Conservation (phyloP, 2,888 invertebrate genomes). For the Cryptocheilus praepositus region DNA sequence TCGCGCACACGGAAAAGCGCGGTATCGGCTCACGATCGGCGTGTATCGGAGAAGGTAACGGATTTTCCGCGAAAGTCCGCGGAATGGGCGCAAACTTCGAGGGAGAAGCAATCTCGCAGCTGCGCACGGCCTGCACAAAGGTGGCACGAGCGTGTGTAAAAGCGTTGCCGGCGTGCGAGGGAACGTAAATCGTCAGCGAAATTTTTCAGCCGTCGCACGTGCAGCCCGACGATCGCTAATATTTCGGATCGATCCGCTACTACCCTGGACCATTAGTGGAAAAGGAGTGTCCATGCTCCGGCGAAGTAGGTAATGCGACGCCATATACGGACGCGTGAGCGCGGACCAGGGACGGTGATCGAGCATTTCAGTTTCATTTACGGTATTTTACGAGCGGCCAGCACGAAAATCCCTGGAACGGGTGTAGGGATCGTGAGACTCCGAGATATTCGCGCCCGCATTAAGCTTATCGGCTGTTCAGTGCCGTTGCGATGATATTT, state of each 20-base stretch:
- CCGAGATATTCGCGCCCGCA: no score
- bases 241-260: constrained; percentile 26
- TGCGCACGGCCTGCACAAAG: neutral
- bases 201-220: constrained; percentile 15
- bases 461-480: no score
- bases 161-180: neutral
- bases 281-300: constrained; percentile 16
- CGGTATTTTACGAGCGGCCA: no score
- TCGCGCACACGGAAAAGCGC: no score
- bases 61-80: constrained; percentile 1
- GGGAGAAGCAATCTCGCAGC: constrained; percentile 2
- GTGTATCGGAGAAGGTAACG: neutral
- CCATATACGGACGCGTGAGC: constrained; percentile 32
- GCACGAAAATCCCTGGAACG: no score
- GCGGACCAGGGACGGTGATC: constrained; percentile 20
- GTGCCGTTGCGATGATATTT: no score
- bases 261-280: constrained; percentile 25
- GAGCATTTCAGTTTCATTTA: constrained; percentile 24
- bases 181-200: constrained; percentile 13
- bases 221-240: constrained; percentile 8
- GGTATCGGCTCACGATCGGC: neutral
- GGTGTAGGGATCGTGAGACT: no score
- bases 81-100: neutral
- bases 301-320: constrained; percentile 17
- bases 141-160: neutral